Conservation (phyloP, 2,888 invertebrate species). For the Drosophila falleni region DNA sequence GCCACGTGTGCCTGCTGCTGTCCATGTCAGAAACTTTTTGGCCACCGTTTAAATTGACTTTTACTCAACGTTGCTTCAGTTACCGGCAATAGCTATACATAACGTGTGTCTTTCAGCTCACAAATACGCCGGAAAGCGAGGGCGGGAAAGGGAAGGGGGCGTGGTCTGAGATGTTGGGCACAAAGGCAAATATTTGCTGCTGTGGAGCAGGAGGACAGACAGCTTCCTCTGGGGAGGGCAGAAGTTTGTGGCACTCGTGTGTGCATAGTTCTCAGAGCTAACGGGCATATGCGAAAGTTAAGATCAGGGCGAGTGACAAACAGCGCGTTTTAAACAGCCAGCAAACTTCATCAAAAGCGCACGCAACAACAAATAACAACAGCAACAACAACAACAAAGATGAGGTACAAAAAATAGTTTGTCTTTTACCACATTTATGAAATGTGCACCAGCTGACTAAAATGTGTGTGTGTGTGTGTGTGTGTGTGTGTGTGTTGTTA, state of each 20-base stretch:
- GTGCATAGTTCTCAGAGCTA: conserved; percentile 59
- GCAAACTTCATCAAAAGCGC: conserved; percentile 76
- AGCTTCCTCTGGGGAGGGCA: conserved; percentile 27
- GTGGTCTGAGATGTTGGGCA: conserved; percentile 69
- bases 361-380: conserved; percentile 53
- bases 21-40: conserved; percentile 24
- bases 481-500: conserved; percentile 36
- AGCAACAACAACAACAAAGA: conserved; percentile 43
- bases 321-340: conserved; percentile 37
- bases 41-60: conserved; percentile 53
- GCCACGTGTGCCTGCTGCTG: conserved; percentile 11
- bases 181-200: conserved; percentile 75
- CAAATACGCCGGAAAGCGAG: conserved; percentile 4
- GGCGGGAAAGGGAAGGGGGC: not conserved
- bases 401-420: conserved; percentile 55
- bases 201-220: not conserved
- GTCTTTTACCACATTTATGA: conserved; percentile 72
- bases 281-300: conserved; percentile 60
- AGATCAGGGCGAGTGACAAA: conserved; percentile 53
- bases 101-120: conserved; percentile 36
- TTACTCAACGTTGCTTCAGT: conserved; percentile 40
- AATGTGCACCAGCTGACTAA: conserved; percentile 64
- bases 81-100: conserved; percentile 41
- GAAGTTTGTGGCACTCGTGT: conserved; percentile 57
- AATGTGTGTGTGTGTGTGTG: conserved; percentile 17